Base-by-base conservation (phyloP, 1,140 invertebrate genomes). In the Drosophila ambigua region DNA sequence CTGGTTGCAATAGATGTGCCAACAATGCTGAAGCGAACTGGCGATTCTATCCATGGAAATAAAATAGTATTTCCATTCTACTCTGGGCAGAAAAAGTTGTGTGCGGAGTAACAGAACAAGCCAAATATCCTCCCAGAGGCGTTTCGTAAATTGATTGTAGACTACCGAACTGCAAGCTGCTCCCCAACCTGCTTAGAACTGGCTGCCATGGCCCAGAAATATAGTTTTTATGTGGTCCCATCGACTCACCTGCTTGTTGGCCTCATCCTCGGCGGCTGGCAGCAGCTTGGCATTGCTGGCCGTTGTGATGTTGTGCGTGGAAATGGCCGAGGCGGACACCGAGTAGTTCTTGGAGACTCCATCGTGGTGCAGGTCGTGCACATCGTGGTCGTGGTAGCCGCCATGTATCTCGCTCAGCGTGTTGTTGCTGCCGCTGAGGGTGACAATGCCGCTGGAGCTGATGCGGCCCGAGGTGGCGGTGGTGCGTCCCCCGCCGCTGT, bases 381-480 rank as follows among this genome's bases (percentile, higher is more conserved):
- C 63, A 55, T 78, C 71, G 24, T 72, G 73, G 51, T 69, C 65
- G 44, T 81, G 81, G 46, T 83, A 87, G 39, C 73, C 85, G 16
- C 84, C 66, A 57, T 87, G 83, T 23, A 91, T 85, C n/a, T 91
- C 90, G 41, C 82, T 82, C 20, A 91, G 60, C 11, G 90, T 91
- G 35, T 91, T 90, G 59, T 90, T 91, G 46, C 90, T 91, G 41
- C 87, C 90, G 53, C 90, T 91, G 5, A 91, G 78, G 23, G 90
- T 91, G 6, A 91, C 77, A 11, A 89, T 87, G 51, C 90, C 90
- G 65, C 90, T 91, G 77, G 81, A 87, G 64, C 90, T 91, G 16
- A 91, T 91, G 44, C 85, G 79, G 4, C 90, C 90, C 43, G 90
- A 91, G 23, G 90, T 88, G 61, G 85, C 89, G n/a, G 90, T 91